These are phyloP conservation scores for Drosophila lini DNA, from an alignment of 1,140 invertebrate genomes.

Conservation along the genomic window DNA sequence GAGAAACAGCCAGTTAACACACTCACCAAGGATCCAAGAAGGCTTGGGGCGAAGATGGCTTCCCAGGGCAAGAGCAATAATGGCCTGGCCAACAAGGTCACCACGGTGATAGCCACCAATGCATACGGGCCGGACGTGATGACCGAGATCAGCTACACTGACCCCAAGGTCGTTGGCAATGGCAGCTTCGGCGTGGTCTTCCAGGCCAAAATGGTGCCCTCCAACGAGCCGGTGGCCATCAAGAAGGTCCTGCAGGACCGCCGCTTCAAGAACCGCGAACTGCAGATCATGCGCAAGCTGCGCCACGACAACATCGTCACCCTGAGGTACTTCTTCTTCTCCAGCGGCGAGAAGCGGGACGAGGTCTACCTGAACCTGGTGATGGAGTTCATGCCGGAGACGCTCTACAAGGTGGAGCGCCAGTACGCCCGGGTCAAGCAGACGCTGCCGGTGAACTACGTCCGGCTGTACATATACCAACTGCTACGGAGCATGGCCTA, in stretches of 20 bases:
- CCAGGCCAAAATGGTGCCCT: slow-evolving; percentile 97
- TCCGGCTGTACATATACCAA: slow-evolving; percentile 99
- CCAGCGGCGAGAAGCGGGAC: slow-evolving; percentile 99
- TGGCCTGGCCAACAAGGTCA: slow-evolving; percentile 88
- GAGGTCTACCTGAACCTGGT: slow-evolving; percentile 99
- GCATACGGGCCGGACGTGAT: slow-evolving; percentile 96
- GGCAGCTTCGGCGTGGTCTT: slow-evolving; percentile 99
- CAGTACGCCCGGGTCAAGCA: slow-evolving; percentile 99
- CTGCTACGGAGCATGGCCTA: slow-evolving; percentile 99
- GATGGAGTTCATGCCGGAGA: slow-evolving; percentile 99
- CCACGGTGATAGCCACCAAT: slow-evolving; percentile 97
- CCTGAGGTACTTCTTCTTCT: slow-evolving; percentile 99
- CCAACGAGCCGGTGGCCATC: slow-evolving; percentile 97
- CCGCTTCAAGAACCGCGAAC: slow-evolving; percentile 99
- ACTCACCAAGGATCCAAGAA: slow-evolving; percentile 8
- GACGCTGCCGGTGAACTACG: slow-evolving; percentile 99
- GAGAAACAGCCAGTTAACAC: not conserved
- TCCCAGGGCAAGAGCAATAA: slow-evolving; percentile 14
- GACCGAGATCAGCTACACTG: slow-evolving; percentile 97
- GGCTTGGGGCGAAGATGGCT: slow-evolving; percentile 25
- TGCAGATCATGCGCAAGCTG: slow-evolving; percentile 99
- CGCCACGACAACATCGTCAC: slow-evolving; percentile 99
- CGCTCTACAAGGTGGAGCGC: slow-evolving; percentile 99
- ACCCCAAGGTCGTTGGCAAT: slow-evolving; percentile 99
- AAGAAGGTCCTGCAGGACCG: slow-evolving; percentile 99